These are phyloP conservation scores for Hypotaenidia okinawae DNA, from an alignment of 2,797 vertebrate species.

Conservation along the genomic window DNA sequence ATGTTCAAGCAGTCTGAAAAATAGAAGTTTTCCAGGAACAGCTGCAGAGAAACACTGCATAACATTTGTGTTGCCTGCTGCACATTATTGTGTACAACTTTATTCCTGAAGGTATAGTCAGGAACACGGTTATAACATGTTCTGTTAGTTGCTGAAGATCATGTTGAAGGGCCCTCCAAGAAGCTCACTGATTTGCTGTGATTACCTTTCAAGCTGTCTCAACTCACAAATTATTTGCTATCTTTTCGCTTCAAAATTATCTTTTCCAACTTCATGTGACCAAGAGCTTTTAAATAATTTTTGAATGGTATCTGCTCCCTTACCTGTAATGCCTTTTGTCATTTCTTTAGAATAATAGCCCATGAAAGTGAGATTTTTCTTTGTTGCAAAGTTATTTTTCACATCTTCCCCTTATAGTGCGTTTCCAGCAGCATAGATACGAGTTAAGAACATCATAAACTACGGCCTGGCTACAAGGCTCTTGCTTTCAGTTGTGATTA, in stretches of 20 bases:
- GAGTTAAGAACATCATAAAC: conserved; percentile 25
- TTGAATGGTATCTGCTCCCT: neutral
- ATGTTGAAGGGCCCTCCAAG: neutral
- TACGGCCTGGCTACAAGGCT: neutral
- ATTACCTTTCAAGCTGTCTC: conserved; percentile 2
- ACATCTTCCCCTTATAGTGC: neutral
- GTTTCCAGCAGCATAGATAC: neutral
- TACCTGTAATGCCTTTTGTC: conserved; percentile 10
- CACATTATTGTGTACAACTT: neutral
- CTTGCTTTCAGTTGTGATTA: conserved; percentile 12
- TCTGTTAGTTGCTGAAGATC: conserved; percentile 21
- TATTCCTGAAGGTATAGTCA: neutral
- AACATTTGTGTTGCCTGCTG: neutral
- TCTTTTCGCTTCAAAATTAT: conserved; percentile 11
- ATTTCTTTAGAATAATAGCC: conserved; percentile 9
- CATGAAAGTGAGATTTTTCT: conserved; percentile 6
- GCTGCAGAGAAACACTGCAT: neutral
- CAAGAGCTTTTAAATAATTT: neutral
- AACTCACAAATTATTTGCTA: neutral
- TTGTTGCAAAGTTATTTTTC: conserved; percentile 28
- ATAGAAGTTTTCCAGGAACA: neutral
- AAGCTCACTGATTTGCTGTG: neutral
- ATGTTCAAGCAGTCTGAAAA: neutral
- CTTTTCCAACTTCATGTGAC: neutral
- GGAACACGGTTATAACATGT: neutral